Conservation (phyloP, 2,797 vertebrate species). For the Phataginus tetradactyla region DNA sequence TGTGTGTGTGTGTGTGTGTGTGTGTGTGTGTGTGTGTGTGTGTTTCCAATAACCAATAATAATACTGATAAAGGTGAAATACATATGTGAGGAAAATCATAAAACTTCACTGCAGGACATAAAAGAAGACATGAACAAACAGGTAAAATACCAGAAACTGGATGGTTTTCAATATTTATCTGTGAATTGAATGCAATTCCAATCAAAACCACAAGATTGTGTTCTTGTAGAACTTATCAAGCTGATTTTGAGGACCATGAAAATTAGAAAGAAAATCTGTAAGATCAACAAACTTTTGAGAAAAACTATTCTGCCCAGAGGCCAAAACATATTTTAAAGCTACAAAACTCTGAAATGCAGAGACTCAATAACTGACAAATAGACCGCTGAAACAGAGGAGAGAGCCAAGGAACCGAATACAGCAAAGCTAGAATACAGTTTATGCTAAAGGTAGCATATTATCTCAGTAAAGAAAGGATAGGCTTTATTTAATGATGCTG, state of each 20-base stretch:
- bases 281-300: conserved; percentile 1
- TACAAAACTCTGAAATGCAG: conserved; percentile 14
- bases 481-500: neutral
- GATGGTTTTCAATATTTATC: neutral
- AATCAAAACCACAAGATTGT: neutral
- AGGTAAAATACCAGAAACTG: neutral
- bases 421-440: neutral
- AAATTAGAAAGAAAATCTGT: neutral
- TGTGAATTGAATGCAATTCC: neutral
- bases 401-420: neutral
- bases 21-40: no score
- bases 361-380: neutral
- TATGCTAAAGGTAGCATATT: neutral
- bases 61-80: neutral
- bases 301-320: neutral
- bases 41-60: neutral
- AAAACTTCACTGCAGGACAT: neutral
- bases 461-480: neutral
- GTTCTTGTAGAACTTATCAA: neutral
- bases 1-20: no score
- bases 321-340: conserved; percentile 31
- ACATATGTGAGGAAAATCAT: neutral
- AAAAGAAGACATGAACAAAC: neutral
- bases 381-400: neutral
- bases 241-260: neutral